A percentile compares a stretch with the other conserved stretches of the same genome.
Conservation (phyloP, 2,888 invertebrate species). For the Drosophila ustulata region DNA sequence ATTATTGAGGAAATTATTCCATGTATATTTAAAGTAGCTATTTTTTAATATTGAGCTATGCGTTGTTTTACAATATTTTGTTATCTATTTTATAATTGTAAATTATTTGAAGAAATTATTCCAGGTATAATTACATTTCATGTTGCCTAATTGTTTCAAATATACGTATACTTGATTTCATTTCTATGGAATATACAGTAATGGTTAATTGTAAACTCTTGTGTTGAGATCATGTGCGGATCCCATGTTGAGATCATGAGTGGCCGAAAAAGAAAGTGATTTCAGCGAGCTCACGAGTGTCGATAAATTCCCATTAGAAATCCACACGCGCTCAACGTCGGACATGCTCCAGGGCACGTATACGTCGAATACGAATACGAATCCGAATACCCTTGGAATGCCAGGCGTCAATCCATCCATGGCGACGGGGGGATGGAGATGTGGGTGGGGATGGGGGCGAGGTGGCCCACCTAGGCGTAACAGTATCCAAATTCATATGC, state of each 20-base stretch:
- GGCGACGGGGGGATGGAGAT: neutral
- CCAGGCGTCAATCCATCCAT: constrained; percentile 4
- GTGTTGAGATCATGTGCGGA: neutral
- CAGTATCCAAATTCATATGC: constrained; percentile 60
- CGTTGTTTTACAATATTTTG: too few relatives aligned
- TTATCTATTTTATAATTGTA: too few relatives aligned
- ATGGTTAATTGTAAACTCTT: neutral
- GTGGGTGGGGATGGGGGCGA: neutral
- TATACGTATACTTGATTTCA: neutral
- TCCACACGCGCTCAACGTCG: constrained; percentile 33
- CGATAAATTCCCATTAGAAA: constrained; percentile 37
- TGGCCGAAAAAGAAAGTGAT: constrained; percentile 55
- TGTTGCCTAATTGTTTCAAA: too few relatives aligned
- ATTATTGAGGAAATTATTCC: neutral
- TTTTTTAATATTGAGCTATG: too few relatives aligned
- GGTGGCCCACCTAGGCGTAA: constrained; percentile 61
- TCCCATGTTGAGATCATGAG: neutral
- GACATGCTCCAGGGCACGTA: constrained; percentile 62
- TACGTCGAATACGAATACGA: constrained; percentile 19
- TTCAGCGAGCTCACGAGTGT: constrained; percentile 3
- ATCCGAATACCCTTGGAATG: constrained; percentile 40
- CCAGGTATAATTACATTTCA: too few relatives aligned
- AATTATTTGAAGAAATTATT: neutral
- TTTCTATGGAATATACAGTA: neutral
- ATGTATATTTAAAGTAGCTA: too few relatives aligned